A percentile compares a stretch with the other conserved stretches of the same genome.
Evolutionary conservation across 2,888 invertebrate genomes (phyloP).

Genomic region (Sphaerophoria rueppellii): DNA sequence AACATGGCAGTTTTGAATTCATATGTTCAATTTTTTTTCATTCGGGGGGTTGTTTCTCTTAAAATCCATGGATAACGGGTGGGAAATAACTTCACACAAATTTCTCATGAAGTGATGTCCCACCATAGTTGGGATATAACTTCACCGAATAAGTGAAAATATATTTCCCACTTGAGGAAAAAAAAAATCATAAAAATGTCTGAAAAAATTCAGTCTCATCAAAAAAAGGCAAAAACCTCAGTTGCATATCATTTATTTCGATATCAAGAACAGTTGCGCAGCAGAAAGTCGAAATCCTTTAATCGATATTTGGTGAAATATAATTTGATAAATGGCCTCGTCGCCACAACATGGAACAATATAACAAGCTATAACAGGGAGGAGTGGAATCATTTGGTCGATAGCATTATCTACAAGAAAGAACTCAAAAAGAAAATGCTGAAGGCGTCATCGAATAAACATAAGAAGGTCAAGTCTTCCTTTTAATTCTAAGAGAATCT

Average conservation of each 20-base stretch:
- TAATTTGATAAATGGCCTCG: conserved; percentile 9
- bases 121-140: too few relatives aligned
- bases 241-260: conserved; percentile 34
- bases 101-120: too few relatives aligned
- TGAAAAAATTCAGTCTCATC: background rate
- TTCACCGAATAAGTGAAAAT: too few relatives aligned
- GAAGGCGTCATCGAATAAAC: background rate
- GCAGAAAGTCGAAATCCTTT: background rate
- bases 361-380: conserved; percentile 30
- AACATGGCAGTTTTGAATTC: too few relatives aligned
- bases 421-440: conserved; percentile 20
- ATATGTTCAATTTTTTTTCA: too few relatives aligned
- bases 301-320: background rate
- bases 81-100: too few relatives aligned
- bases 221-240: background rate
- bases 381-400: conserved; percentile 29
- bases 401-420: conserved; percentile 33
- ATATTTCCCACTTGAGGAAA: too few relatives aligned
- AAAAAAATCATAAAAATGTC: too few relatives aligned
- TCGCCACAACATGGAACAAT: conserved; percentile 18
- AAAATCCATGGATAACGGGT: too few relatives aligned
- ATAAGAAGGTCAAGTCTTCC: background rate
- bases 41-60: too few relatives aligned
- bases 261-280: conserved; percentile 33
- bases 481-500: too few relatives aligned